Percentiles rank a stretch among this genome's conserved stretches.
These are phyloP conservation scores for Smithornis capensis DNA, from an alignment of 2,113 vertebrate species.

Conservation along the genomic window DNA sequence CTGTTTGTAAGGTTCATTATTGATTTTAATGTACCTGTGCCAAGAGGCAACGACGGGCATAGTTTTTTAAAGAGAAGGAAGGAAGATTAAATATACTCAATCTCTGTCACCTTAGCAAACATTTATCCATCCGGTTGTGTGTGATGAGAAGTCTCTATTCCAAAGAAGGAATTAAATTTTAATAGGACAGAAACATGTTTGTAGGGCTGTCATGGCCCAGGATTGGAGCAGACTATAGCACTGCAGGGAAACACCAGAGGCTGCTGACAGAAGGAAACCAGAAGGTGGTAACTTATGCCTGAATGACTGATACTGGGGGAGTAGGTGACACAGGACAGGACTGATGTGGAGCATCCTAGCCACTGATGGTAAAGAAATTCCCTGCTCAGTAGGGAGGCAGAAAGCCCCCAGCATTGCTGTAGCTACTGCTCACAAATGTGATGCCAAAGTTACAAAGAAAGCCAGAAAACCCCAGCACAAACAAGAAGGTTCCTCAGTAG, in stretches of 20 bases:
- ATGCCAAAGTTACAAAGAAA: not conserved
- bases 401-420: not conserved
- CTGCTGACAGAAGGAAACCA: not conserved
- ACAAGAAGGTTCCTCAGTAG: not conserved
- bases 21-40: conserved; percentile 54
- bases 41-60: not conserved
- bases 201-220: not conserved
- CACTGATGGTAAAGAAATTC: not conserved
- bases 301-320: not conserved
- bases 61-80: conserved; percentile 43
- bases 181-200: conserved; percentile 35
- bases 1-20: conserved; percentile 32
- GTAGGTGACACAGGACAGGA: not conserved
- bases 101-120: conserved; percentile 62
- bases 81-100: conserved; percentile 57
- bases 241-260: not conserved
- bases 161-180: conserved; percentile 53
- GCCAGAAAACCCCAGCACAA: not conserved
- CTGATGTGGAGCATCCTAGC: not conserved
- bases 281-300: not conserved
- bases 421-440: not conserved
- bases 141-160: conserved; percentile 38
- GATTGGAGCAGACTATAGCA: not conserved
- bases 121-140: conserved; percentile 30
- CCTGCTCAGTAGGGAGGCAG: not conserved